Evolutionary conservation across 2,113 vertebrate species (phyloP).

Genomic region (Phoxinus phoxinus): DNA sequence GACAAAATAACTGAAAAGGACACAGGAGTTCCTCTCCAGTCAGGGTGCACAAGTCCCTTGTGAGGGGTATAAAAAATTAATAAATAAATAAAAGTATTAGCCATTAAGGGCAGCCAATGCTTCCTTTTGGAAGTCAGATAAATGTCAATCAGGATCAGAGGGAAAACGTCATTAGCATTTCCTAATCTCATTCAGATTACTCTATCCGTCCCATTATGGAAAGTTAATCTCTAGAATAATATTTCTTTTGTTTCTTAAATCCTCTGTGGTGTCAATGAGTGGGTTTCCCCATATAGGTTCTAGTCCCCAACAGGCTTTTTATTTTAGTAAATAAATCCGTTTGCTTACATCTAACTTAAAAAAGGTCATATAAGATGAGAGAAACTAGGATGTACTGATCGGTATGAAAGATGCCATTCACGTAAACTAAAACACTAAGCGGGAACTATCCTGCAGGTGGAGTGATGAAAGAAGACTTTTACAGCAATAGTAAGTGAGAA

Average conservation of each 20-base stretch:
- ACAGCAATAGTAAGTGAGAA: constrained; percentile 37
- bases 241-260: constrained; percentile 40
- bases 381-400: neutral
- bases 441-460: neutral
- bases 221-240: constrained; percentile 42
- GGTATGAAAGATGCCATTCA: neutral
- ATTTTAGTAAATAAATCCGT: constrained; percentile 9
- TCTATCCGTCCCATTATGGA: neutral
- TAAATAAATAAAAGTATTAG: neutral
- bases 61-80: neutral
- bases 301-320: neutral
- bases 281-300: neutral
- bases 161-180: constrained; percentile 22
- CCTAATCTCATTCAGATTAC: constrained; percentile 58
- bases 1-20: constrained; percentile 46
- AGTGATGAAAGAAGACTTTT: constrained; percentile 29
- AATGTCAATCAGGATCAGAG: constrained; percentile 28
- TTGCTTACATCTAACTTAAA: neutral
- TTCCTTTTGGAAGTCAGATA: constrained; percentile 30
- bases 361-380: neutral
- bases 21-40: neutral
- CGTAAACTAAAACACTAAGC: neutral
- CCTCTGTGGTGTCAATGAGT: neutral
- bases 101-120: neutral
- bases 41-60: neutral